phyloP scores from a whole-genome alignment of 2,888 invertebrate genomes.

The Cabera pusaria region DNA sequence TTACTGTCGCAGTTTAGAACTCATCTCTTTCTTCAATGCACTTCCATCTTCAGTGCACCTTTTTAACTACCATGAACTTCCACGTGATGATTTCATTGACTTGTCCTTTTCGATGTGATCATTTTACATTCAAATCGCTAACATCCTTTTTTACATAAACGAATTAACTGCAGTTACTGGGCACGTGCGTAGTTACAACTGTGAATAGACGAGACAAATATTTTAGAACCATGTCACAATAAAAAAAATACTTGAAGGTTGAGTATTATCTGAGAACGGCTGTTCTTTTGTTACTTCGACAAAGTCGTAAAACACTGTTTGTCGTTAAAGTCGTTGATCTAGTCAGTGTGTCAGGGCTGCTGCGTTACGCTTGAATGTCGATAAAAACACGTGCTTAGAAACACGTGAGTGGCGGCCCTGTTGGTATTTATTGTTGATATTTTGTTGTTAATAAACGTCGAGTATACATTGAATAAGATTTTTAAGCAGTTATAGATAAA shows the following conservation, averaged over 20 bases:
- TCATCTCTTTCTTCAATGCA: no score
- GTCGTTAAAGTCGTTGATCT: background rate
- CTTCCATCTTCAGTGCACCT: no score
- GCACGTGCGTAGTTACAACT: constrained; percentile 8
- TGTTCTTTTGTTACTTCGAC: constrained; percentile 10
- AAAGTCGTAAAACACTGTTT: background rate
- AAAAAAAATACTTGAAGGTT: no score
- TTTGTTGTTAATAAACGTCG: background rate
- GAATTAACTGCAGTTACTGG: constrained; percentile 5
- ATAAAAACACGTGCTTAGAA: constrained; percentile 2
- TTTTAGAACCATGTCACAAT: constrained; percentile 1
- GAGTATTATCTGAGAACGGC: no score
- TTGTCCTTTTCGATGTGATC: no score
- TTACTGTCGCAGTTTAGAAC: no score
- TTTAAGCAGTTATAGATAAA: no score
- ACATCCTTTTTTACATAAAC: background rate
- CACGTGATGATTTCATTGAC: no score
- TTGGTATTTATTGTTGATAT: constrained; percentile 2
- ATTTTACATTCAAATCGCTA: constrained; percentile 4
- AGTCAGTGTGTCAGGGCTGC: constrained; percentile 16
- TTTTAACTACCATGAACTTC: no score
- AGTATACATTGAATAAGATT: no score
- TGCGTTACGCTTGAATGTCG: constrained; percentile 6
- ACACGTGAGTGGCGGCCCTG: constrained; percentile 22
- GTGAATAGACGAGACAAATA: background rate